Evolutionary conservation across 2,888 invertebrate genomes (phyloP).

Genomic region (Drosophila engyochracea): DNA sequence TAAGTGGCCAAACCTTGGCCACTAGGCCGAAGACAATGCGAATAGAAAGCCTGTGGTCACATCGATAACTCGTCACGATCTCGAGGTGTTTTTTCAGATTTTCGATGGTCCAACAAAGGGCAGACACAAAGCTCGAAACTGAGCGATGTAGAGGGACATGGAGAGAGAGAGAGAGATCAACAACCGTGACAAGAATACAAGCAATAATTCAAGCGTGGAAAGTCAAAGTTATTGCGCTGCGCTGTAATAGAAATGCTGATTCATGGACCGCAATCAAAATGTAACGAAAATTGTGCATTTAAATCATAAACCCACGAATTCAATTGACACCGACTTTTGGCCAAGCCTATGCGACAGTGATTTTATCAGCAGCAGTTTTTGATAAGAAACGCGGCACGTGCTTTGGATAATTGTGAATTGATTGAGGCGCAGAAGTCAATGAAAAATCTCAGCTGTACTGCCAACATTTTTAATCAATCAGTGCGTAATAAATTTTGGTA

Average conservation of each 20-base stretch:
- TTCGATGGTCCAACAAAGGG: slow-evolving; percentile 32
- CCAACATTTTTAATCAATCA: slow-evolving; percentile 45
- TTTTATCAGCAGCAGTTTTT: slow-evolving; percentile 1
- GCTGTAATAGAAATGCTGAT: slow-evolving; percentile 59
- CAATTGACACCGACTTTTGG: background rate
- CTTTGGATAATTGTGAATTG: slow-evolving; percentile 57
- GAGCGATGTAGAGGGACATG: background rate
- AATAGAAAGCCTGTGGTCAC: slow-evolving; percentile 74
- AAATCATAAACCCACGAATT: slow-evolving; percentile 32
- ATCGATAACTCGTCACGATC: slow-evolving; percentile 56
- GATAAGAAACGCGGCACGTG: slow-evolving; percentile 61
- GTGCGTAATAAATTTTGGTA: slow-evolving; percentile 31
- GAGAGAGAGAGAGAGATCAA: slow-evolving; percentile 44
- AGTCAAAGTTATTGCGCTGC: slow-evolving; percentile 42
- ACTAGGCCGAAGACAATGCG: slow-evolving; percentile 48
- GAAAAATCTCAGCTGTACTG: slow-evolving; percentile 17
- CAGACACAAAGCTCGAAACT: slow-evolving; percentile 1
- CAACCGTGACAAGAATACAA: slow-evolving; percentile 62
- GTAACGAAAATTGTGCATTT: slow-evolving; percentile 40
- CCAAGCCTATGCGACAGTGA: background rate
- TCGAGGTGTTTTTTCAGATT: slow-evolving; percentile 46
- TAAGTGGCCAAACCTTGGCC: slow-evolving; percentile 57
- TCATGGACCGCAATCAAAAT: slow-evolving; percentile 58
- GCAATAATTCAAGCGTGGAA: slow-evolving; percentile 44
- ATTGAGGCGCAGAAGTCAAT: slow-evolving; percentile 52